Percentiles rank a stretch among this genome's conserved stretches.
Conservation (phyloP, 2,888 invertebrate genomes). For the Ophraella communa region DNA sequence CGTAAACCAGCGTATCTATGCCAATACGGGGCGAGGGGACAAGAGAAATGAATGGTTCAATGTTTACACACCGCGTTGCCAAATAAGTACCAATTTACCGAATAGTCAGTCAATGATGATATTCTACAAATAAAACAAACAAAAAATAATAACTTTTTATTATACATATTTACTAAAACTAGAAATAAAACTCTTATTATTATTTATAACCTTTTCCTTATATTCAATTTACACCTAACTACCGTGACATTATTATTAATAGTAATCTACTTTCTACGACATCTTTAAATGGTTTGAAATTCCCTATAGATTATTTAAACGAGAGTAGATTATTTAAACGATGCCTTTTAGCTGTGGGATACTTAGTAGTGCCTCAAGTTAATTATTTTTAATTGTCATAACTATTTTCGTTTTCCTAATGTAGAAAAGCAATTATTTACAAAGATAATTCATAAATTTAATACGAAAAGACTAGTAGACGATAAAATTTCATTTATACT, state of each 20-base stretch:
- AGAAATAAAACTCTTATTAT: too few relatives aligned
- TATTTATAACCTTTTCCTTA: too few relatives aligned
- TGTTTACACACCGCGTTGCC: too few relatives aligned
- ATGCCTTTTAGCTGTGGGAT: not conserved
- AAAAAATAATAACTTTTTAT: too few relatives aligned
- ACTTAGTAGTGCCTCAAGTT: not conserved
- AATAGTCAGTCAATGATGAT: too few relatives aligned
- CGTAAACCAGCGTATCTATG: too few relatives aligned
- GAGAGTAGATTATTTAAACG: conserved; percentile 1
- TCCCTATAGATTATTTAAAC: conserved; percentile 6
- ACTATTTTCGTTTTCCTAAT: not conserved
- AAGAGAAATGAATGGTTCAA: too few relatives aligned
- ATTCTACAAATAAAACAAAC: too few relatives aligned
- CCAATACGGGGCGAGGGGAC: too few relatives aligned
- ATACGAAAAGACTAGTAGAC: not conserved
- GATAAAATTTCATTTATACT: not conserved
- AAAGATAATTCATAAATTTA: not conserved
- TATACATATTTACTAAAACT: too few relatives aligned
- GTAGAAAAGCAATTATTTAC: not conserved
- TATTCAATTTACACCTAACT: not conserved
- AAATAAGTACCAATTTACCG: too few relatives aligned
- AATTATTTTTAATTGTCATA: conserved; percentile 1
- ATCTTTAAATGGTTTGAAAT: not conserved
- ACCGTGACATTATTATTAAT: not conserved
- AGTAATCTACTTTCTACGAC: not conserved